phyloP scores from a whole-genome alignment of 2,113 vertebrate species.

The Eupsittula cactorum region DNA sequence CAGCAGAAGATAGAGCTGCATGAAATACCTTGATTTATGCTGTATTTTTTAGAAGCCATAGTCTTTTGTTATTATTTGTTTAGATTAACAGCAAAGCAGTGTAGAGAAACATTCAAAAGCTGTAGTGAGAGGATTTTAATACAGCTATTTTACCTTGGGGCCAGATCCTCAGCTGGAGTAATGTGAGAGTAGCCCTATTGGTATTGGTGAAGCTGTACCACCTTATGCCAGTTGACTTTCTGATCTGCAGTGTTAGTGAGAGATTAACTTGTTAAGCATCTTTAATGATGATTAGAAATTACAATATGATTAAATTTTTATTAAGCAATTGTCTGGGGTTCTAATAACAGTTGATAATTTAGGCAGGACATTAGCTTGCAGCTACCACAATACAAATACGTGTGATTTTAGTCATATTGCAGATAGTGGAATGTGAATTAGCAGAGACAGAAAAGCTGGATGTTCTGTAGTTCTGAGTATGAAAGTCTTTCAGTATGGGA shows the following conservation, averaged over 20 bases:
- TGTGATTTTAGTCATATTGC: constrained; percentile 4
- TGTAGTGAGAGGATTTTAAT: neutral
- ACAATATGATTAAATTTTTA: constrained; percentile 71
- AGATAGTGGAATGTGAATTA: neutral
- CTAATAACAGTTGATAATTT: constrained; percentile 61
- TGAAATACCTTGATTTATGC: neutral
- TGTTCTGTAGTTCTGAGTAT: neutral
- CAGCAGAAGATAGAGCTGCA: neutral
- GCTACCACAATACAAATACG: constrained; percentile 52
- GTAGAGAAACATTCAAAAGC: neutral
- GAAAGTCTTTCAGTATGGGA: neutral
- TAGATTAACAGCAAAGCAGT: neutral
- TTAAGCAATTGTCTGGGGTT: constrained; percentile 69
- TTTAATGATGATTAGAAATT: constrained; percentile 68
- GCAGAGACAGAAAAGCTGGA: neutral
- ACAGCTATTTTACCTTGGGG: neutral
- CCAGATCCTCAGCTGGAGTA: neutral
- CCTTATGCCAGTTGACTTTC: neutral
- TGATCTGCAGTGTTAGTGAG: neutral
- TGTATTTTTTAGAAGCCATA: neutral
- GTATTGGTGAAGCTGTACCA: neutral
- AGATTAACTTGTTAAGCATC: constrained; percentile 64
- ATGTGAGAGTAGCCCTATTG: neutral
- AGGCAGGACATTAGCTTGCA: constrained; percentile 52
- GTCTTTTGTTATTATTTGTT: neutral